phyloP scores from a whole-genome alignment of 2,113 vertebrate species.

The Naja naja region DNA sequence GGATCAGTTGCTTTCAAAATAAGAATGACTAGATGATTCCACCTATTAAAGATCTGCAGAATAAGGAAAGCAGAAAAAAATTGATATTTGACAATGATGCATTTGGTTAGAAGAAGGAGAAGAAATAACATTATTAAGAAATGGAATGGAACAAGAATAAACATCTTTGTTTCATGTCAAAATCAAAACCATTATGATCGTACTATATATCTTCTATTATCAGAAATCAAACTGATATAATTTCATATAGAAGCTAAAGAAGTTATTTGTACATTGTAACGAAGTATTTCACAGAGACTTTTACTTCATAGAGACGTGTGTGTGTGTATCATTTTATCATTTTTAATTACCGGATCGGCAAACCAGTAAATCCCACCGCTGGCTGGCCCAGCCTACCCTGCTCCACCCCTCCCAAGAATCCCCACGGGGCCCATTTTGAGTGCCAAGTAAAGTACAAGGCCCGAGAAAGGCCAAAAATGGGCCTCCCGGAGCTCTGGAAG shows the following conservation, averaged over 20 bases:
- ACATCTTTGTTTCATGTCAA: neutral
- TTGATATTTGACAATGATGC: neutral
- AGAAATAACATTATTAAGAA: neutral
- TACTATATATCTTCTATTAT: neutral
- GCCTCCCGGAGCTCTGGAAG: no score
- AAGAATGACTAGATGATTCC: neutral
- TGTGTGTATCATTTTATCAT: no score
- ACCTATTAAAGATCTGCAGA: neutral
- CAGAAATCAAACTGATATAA: neutral
- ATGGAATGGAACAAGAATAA: neutral
- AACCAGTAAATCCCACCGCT: no score
- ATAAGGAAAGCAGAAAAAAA: neutral
- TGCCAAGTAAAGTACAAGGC: no score
- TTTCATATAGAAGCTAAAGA: neutral
- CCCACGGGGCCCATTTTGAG: no score
- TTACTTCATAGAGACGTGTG: no score
- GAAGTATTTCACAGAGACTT: neutral
- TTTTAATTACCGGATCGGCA: no score
- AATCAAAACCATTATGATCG: neutral
- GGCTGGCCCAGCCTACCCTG: no score
- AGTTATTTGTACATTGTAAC: neutral
- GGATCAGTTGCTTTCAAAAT: neutral
- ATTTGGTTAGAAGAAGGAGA: neutral
- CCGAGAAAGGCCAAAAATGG: no score
- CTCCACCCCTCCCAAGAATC: no score